These are phyloP conservation scores for Wasmannia auropunctata DNA, from an alignment of 1,140 invertebrate genomes.

Conservation along the genomic window DNA sequence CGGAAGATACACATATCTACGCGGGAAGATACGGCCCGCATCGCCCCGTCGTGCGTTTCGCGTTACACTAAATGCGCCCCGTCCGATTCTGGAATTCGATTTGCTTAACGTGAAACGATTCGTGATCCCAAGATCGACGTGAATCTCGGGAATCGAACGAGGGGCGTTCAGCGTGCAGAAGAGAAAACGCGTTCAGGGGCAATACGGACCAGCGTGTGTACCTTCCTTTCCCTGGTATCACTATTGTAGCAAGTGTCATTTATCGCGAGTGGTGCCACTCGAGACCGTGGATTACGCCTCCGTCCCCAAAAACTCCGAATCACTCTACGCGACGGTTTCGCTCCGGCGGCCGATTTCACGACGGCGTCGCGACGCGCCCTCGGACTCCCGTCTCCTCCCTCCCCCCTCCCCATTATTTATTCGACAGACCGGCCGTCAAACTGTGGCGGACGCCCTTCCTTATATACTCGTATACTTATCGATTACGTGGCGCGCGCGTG, in stretches of 20 bases:
- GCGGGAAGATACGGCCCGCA: neutral
- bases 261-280: conserved; percentile 22
- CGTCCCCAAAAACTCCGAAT: conserved; percentile 4
- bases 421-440: neutral
- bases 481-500: conserved; percentile 27
- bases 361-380: conserved; percentile 22
- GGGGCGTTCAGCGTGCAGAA: neutral
- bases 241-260: conserved; percentile 33
- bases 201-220: neutral
- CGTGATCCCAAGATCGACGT: neutral
- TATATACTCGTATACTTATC: conserved; percentile 47
- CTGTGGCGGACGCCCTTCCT: neutral
- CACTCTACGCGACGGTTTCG: neutral
- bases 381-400: neutral
- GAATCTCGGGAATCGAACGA: neutral
- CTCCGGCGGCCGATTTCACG: neutral
- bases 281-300: conserved; percentile 14
- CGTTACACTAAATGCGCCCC: neutral
- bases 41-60: neutral
- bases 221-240: conserved; percentile 3
- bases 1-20: conserved; percentile 27
- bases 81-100: neutral
- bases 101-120: neutral
- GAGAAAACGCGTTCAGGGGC: neutral
- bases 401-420: neutral